Evolutionary conservation across 2,797 vertebrate species (phyloP), one percentile per base, ranked within the genome.

Genomic region (Mastacembelus armatus): DNA sequence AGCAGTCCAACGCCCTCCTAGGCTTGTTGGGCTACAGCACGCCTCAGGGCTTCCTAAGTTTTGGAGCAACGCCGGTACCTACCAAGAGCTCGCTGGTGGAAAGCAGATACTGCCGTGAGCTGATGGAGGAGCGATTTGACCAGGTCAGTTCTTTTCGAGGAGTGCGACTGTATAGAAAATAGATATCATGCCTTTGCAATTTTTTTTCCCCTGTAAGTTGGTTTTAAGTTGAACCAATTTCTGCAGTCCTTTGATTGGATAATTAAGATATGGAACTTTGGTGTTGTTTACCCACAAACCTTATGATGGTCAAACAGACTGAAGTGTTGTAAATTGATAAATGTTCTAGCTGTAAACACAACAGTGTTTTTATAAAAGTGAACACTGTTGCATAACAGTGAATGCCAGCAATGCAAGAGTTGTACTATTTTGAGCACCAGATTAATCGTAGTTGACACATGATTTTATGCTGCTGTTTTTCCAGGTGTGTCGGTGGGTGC

Each of bases 61-160:
- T 99, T 0, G 95, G 97, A 29, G 90, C 96, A 3, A 92, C 95
- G 0, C 96, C 97, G 0, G 93, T 89, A 39, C 96, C 96, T 1
- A 92, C 95, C 14, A 99, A 98, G 84, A 95, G 91, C 72, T 95
- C 95, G 0, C 78, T 99, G 85, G 98, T 99, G 69, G 98, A 99
- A 90, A 99, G 98, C 71, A 94, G 97, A 35, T 98, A 98, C 85
- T 99, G 98, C 89, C 93, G 98, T 2, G 98, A 99, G 86, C 90
- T 99, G 69, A 98, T 99, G 96, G 98, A 99, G 81, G 97, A 98
- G 79, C 95, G 96, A 14, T 99, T 99, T 27, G 97, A 99, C 83
- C 97, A 99, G 93, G 98, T 97, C 58, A 59, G 51, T 38, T n/a
- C 30, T 36, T 40, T 57, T 58, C 33, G 19, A 7, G n/a, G 3